A percentile compares a stretch with the other conserved stretches of the same genome.
Conservation (phyloP, 2,113 vertebrate genomes). For the Monopterus albus region DNA sequence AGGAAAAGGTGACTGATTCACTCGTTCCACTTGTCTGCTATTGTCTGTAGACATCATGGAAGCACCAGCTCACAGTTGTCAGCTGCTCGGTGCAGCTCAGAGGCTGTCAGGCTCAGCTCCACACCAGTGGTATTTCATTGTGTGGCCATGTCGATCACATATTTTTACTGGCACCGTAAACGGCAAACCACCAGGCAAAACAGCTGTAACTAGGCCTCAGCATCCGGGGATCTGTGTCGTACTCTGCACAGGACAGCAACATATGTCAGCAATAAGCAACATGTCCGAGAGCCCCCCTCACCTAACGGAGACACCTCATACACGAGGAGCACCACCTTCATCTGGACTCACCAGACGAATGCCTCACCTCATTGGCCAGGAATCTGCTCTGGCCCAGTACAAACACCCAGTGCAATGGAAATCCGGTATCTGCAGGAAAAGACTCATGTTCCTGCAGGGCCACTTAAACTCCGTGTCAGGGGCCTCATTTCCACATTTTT, state of each 20-base stretch:
- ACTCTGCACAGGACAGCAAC: neutral
- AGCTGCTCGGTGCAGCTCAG: no score
- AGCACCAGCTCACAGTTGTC: no score
- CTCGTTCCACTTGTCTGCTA: no score
- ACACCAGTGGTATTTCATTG: conserved; percentile 38
- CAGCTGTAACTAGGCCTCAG: conserved; percentile 28
- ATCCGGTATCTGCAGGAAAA: no score
- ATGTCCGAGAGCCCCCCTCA: neutral
- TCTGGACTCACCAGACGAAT: neutral
- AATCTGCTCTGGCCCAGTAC: conserved; percentile 1
- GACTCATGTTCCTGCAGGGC: no score
- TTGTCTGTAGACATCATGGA: no score
- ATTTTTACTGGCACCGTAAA: conserved; percentile 47
- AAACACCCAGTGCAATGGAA: no score
- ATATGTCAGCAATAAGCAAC: neutral
- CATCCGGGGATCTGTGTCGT: no score
- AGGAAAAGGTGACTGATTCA: neutral
- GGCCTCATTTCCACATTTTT: no score
- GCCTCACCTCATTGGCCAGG: conserved; percentile 23
- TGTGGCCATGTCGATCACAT: conserved; percentile 12
- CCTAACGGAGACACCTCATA: neutral
- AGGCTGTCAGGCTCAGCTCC: no score
- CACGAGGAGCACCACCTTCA: neutral
- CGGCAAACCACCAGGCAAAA: no score
- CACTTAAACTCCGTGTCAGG: no score